Conservation (phyloP, 2,888 invertebrate species). For the Tryphoninae sp. region DNA sequence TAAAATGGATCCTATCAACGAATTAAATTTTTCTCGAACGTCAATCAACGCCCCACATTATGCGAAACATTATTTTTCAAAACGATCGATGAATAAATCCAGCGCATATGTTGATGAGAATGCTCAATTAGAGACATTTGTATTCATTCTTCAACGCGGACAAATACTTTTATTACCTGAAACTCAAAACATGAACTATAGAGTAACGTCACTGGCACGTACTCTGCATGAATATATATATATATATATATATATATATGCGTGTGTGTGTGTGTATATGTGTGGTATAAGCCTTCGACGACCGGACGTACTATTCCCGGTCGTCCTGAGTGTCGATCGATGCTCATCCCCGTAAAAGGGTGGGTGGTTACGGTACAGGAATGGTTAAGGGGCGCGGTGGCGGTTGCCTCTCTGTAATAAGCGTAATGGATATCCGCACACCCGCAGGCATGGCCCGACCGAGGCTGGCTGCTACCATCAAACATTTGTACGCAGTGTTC, state of each 20-base stretch:
- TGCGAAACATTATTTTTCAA: too few species aligned
- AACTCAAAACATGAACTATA: conserved; percentile 29
- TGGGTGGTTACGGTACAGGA: conserved; percentile 75
- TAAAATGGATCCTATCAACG: too few species aligned
- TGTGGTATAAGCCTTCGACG: conserved; percentile 26
- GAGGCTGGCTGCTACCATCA: conserved; percentile 60
- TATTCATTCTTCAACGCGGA: background rate
- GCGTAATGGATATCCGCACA: conserved; percentile 82
- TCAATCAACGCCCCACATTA: too few species aligned
- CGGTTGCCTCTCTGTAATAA: conserved; percentile 80
- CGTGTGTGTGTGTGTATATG: background rate
- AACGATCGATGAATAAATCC: too few species aligned
- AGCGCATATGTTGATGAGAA: too few species aligned
- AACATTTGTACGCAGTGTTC: conserved; percentile 41
- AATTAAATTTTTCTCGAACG: too few species aligned
- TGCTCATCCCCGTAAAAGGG: conserved; percentile 79
- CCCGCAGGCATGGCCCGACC: conserved; percentile 76
- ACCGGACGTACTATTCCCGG: conserved; percentile 69
- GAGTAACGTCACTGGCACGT: conserved; percentile 24
- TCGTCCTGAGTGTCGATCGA: conserved; percentile 77
- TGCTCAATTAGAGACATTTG: background rate
- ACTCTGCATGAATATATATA: conserved; percentile 15
- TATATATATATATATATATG: background rate
- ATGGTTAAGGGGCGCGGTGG: conserved; percentile 62
- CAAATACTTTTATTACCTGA: conserved; percentile 14